Base-by-base conservation (phyloP, 2,797 vertebrate genomes). In the Halcyon smyrnensis region DNA sequence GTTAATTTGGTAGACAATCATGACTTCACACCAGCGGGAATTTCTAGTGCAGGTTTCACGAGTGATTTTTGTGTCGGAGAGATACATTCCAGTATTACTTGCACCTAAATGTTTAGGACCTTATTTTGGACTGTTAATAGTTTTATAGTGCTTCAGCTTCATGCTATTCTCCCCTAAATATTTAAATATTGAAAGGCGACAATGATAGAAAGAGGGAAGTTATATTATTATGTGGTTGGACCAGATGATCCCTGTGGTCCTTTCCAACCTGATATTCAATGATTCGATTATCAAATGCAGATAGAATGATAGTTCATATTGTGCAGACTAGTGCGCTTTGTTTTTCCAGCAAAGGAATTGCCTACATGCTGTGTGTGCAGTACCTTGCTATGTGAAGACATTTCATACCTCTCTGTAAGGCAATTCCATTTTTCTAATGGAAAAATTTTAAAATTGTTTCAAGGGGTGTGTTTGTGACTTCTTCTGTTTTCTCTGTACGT, bases 291-390 rank as follows among this genome's bases (percentile, higher is more conserved):
- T 50, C 14, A 70, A 67, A 75, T 87, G 79, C 41, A 28, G 34
- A 28, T 17, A 23, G 54, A 76, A 51, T 37, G 28, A 46, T 57
- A 37, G 28, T 80, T 62, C 16, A 7, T 48, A 9, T 18, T 54
- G n/a, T 39, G 15, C 54, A 45, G 46, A 25, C 41, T 39, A 18
- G 9, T 45, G 51, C 18, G 24, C 28, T 80, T 63, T 10, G 24
- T 24, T 65, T 34, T 84, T 65, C 45, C 30, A 60, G 23, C 51
- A 70, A 45, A 45, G 36, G 30, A 39, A 25, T 18, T 64, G 48
- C 48, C 34, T 84, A 56, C 0, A 0, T 64, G 24, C n/a, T 0
- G 0, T 11, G 18, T 39, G 13, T 32, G 45, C 2, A 6, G 30
- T 56, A 56, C 51, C 32, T 21, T 70, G 36, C 46, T 87, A 24